Evolutionary conservation across 2,113 vertebrate genomes (phyloP), one percentile per base, ranked within the genome.

Genomic region (Chaetodon trifascialis): DNA sequence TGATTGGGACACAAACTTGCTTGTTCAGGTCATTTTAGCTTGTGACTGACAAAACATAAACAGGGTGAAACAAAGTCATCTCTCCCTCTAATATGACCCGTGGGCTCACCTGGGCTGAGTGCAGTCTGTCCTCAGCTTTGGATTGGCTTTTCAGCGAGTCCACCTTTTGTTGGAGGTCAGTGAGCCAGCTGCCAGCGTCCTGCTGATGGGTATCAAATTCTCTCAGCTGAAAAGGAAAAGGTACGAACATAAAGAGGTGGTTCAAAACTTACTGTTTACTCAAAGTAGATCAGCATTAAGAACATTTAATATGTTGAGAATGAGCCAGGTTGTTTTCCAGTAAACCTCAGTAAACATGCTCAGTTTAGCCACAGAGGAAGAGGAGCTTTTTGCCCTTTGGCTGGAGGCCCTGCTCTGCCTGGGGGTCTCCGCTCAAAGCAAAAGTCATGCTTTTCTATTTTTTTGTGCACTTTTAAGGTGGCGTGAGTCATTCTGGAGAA

Each of bases 41-140:
- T 30, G 1, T 30, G 36, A 60, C 30, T 1, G 4, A 36, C 30
- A 11, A 36, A 59, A 36, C 7, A 5, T 5, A 69, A 12, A 51
- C 23, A 19, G 17, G 19, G n/a, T n/a, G n/a, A n/a, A n/a, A n/a
- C n/a, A n/a, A n/a, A n/a, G n/a, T n/a, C n/a, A n/a, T n/a, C n/a
- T n/a, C n/a, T n/a, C n/a, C n/a, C n/a, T n/a, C n/a, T n/a, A n/a
- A n/a, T n/a, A n/a, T 11, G 3, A 52, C 5, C 17, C 34, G 5
- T 46, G 7, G 30, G 10, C 73, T 82, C n/a, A 95, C 95, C 94
- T 95, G 88, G 46, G 91, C 90, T 21, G 71, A 30, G 23, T 9
- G 76, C 40, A 93, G 82, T 63, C 73, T 82, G 69, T 94, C 93
- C 52, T 93, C 62, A 19, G 89, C 51, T 12, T 58, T 46, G 21